Evolutionary conservation across 2,888 invertebrate genomes (phyloP).

Genomic region (Coelinius sp.): DNA sequence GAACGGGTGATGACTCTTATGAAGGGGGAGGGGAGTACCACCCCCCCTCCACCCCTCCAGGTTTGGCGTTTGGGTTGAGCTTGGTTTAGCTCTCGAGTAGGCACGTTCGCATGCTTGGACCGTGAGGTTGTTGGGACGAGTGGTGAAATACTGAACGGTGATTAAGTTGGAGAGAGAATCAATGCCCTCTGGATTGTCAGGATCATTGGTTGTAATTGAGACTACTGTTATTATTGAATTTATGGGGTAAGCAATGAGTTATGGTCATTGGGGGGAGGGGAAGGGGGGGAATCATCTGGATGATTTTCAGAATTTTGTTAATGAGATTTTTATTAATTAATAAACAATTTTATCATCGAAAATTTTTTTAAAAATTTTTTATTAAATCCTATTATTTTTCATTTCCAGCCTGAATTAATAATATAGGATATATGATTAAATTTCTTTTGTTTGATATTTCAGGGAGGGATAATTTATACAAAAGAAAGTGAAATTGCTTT

Average conservation of each 20-base stretch:
- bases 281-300: not conserved
- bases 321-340: conserved; percentile 31
- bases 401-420: too few relatives aligned
- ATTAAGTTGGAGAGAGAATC: conserved; percentile 62
- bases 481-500: not conserved
- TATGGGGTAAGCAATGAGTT: conserved; percentile 10
- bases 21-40: conserved; percentile 33
- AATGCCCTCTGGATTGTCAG: conserved; percentile 39
- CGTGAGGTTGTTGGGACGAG: not conserved
- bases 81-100: not conserved
- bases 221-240: conserved; percentile 58
- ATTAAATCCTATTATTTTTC: too few relatives aligned
- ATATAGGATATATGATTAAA: too few relatives aligned
- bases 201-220: conserved; percentile 64
- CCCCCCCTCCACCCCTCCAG: not conserved
- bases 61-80: conserved; percentile 9
- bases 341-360: not conserved
- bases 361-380: not conserved
- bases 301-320: conserved; percentile 13
- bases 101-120: conserved; percentile 43
- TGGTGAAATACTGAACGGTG: conserved; percentile 55
- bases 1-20: conserved; percentile 40
- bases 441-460: not conserved
- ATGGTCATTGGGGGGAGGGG: conserved; percentile 7
- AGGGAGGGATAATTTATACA: not conserved